Conservation (phyloP, 2,888 invertebrate species). For the Nemurella pictetii region DNA sequence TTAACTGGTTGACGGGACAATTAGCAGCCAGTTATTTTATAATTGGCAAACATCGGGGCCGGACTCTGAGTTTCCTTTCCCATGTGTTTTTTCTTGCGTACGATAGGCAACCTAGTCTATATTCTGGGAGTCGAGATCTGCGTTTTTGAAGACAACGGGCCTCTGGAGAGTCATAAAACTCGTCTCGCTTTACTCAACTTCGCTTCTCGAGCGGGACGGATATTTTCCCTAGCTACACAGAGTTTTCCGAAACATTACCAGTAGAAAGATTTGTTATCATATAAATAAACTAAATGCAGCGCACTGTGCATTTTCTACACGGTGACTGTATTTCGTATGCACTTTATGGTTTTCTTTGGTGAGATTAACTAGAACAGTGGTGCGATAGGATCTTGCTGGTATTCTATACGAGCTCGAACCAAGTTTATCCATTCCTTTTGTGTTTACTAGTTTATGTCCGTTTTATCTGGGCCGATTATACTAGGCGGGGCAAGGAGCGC, state of each 20-base stretch:
- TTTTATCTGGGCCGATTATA: conserved; percentile 13
- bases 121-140: neutral
- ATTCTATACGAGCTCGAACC: neutral
- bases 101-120: too few relatives aligned
- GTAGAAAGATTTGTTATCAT: neutral
- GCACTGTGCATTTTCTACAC: neutral
- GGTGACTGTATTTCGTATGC: neutral
- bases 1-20: neutral
- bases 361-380: neutral
- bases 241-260: too few relatives aligned
- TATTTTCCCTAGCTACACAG: neutral
- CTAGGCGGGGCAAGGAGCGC: neutral
- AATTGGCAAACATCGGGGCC: neutral
- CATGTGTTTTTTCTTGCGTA: neutral
- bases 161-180: conserved; percentile 9
- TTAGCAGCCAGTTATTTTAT: neutral
- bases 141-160: neutral
- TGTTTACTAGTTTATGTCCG: conserved; percentile 13
- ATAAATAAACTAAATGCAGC: neutral
- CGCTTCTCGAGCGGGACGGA: neutral
- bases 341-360: neutral
- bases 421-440: neutral
- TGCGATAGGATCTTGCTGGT: neutral
- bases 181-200: neutral
- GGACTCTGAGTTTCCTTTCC: neutral